Evolutionary conservation across 2,797 vertebrate species (phyloP).

Genomic region (Catostomus latipinnis): DNA sequence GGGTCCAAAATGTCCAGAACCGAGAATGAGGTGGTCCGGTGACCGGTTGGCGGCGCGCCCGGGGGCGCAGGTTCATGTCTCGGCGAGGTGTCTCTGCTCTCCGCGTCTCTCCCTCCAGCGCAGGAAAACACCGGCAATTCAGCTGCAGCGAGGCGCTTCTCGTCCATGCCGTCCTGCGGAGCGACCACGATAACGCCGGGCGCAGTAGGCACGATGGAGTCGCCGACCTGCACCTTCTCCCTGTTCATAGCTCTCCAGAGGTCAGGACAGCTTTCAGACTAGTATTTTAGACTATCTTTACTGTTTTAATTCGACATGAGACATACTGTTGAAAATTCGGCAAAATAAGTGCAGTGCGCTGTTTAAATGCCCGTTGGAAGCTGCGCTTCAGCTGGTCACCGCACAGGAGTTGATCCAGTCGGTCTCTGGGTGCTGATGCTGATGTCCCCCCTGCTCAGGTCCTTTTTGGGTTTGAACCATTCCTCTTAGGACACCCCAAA

Average conservation of each 20-base stretch:
- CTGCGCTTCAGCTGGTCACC: conserved; percentile 58
- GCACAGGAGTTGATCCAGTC: conserved; percentile 69
- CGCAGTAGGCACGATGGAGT: conserved; percentile 75
- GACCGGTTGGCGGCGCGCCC: conserved; percentile 76
- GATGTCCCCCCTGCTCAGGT: conserved; percentile 62
- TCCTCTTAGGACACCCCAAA: conserved; percentile 63
- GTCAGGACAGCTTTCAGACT: conserved; percentile 21
- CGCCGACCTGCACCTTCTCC: conserved; percentile 80
- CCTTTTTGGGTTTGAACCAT: conserved; percentile 70
- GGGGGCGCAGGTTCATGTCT: conserved; percentile 79
- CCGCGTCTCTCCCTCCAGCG: conserved; percentile 72
- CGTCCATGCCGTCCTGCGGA: conserved; percentile 79
- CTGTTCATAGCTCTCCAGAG: conserved; percentile 80
- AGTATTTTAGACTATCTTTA: neutral
- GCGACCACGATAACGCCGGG: conserved; percentile 72
- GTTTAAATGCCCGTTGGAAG: conserved; percentile 37
- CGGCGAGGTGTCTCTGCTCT: conserved; percentile 79
- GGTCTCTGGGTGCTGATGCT: conserved; percentile 52
- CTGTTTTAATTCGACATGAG: conserved; percentile 46
- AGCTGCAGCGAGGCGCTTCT: conserved; percentile 74
- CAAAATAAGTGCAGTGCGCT: neutral
- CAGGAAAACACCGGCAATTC: conserved; percentile 77
- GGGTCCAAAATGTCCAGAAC: conserved; percentile 98
- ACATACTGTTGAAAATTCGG: conserved; percentile 34
- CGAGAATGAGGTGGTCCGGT: conserved; percentile 96